phyloP scores from a whole-genome alignment of 2,113 vertebrate genomes.

The Dissostichus mawsoni region DNA sequence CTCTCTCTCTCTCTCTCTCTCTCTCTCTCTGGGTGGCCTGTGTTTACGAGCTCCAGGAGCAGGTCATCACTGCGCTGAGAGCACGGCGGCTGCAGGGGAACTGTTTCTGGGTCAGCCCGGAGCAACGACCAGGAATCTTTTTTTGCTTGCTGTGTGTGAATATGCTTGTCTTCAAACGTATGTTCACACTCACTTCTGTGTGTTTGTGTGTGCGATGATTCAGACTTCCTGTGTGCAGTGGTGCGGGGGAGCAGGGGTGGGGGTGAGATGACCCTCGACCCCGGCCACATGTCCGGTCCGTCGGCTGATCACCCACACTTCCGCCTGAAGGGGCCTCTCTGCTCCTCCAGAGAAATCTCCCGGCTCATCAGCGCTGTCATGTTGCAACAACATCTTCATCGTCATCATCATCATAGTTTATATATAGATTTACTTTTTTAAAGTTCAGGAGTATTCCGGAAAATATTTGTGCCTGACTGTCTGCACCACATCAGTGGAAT shows the following conservation, averaged over 20 bases:
- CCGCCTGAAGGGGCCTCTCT: slow-evolving; percentile 54
- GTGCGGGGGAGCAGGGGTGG: slow-evolving; percentile 67
- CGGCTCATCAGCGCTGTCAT: slow-evolving; percentile 31
- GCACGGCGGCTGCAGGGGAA: slow-evolving; percentile 64
- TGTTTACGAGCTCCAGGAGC: slow-evolving; percentile 73
- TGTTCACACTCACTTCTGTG: slow-evolving; percentile 28
- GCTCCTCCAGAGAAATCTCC: slow-evolving; percentile 46
- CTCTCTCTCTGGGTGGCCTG: slow-evolving; percentile 75
- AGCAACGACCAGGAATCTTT: slow-evolving; percentile 56
- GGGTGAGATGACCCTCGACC: slow-evolving; percentile 74
- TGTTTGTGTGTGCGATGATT: slow-evolving; percentile 42
- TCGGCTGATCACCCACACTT: slow-evolving; percentile 76
- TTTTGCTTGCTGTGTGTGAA: slow-evolving; percentile 26
- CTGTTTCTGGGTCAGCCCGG: slow-evolving; percentile 55
- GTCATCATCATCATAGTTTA: background rate
- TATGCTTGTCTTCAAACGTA: slow-evolving; percentile 25
- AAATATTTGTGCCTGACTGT: too few relatives aligned
- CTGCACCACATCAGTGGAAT: background rate
- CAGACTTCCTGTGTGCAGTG: slow-evolving; percentile 77
- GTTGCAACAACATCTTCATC: slow-evolving; percentile 2
- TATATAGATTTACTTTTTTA: too few relatives aligned
- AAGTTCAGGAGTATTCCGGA: too few relatives aligned
- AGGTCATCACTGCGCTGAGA: slow-evolving; percentile 71
- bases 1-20: background rate
- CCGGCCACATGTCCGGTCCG: slow-evolving; percentile 78